Evolutionary conservation across 2,113 vertebrate genomes (phyloP).

Genomic region (Cephalopholis sonnerati): DNA sequence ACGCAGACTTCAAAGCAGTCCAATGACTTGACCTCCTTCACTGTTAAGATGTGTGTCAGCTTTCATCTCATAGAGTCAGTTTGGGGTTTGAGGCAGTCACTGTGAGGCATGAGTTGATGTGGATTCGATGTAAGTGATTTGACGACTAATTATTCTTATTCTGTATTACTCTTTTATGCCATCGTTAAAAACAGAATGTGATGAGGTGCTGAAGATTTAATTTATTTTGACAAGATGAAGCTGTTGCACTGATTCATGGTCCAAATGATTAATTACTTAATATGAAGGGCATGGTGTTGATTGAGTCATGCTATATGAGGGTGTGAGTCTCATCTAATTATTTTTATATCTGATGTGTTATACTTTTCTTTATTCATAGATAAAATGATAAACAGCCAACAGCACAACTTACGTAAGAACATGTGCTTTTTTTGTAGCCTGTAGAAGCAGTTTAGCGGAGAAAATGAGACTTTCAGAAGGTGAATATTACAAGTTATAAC

Average conservation of each 20-base stretch:
- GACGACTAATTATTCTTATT: neutral
- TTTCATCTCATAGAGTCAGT: constrained; percentile 30
- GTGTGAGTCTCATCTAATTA: neutral
- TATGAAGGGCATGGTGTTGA: neutral
- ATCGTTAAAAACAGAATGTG: neutral
- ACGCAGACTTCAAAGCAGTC: neutral
- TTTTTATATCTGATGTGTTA: neutral
- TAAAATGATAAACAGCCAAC: constrained; percentile 11
- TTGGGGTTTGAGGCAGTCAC: neutral
- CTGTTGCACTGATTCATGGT: neutral
- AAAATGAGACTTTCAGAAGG: constrained; percentile 19
- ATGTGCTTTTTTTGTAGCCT: constrained; percentile 1
- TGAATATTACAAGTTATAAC: constrained; percentile 21
- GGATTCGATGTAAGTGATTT: neutral
- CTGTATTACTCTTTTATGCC: neutral
- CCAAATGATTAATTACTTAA: neutral
- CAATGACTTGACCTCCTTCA: constrained; percentile 24
- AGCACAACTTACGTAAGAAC: constrained; percentile 6
- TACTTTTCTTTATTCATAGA: neutral
- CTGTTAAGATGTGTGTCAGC: constrained; percentile 5
- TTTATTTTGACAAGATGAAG: neutral
- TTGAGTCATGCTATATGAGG: neutral
- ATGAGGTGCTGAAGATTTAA: neutral
- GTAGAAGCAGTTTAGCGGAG: neutral
- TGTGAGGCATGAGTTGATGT: neutral